Evolutionary conservation across 2,797 vertebrate species (phyloP).

Genomic region (Melanotaenia maccullochi): DNA sequence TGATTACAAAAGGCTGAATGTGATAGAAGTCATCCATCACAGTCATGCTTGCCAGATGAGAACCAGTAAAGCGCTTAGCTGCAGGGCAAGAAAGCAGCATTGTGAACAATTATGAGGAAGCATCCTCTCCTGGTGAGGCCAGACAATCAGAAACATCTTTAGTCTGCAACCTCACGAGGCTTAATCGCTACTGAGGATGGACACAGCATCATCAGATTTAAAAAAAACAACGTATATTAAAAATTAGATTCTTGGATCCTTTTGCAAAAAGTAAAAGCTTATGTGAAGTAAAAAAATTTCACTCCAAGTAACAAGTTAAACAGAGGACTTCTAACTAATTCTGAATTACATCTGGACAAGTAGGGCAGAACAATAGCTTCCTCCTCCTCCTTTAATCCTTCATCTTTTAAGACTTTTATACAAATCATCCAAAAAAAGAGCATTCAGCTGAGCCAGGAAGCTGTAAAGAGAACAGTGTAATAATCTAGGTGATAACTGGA

Average conservation of each 20-base stretch:
- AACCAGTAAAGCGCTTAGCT: conserved; percentile 31
- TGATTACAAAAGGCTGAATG: conserved; percentile 44
- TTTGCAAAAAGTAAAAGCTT: neutral
- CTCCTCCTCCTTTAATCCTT: neutral
- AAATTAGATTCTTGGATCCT: neutral
- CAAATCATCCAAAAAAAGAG: neutral
- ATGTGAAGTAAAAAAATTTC: neutral
- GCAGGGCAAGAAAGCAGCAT: conserved; percentile 12
- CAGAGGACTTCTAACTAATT: neutral
- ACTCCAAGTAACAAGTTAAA: neutral
- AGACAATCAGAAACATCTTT: conserved; percentile 21
- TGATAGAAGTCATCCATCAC: conserved; percentile 52
- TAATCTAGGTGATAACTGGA: conserved; percentile 5
- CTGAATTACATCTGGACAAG: neutral
- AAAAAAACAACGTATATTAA: neutral
- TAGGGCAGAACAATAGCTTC: neutral
- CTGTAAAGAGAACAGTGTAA: neutral
- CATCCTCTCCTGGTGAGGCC: conserved; percentile 42
- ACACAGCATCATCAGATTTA: neutral
- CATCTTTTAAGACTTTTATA: neutral
- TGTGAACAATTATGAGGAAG: conserved; percentile 27
- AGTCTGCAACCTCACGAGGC: conserved; percentile 26
- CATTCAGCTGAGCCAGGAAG: neutral
- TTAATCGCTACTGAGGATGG: conserved; percentile 22
- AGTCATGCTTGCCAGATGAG: conserved; percentile 33